phyloP scores from a whole-genome alignment of 2,888 invertebrate species.

The Eutolmus rufibarbis region DNA sequence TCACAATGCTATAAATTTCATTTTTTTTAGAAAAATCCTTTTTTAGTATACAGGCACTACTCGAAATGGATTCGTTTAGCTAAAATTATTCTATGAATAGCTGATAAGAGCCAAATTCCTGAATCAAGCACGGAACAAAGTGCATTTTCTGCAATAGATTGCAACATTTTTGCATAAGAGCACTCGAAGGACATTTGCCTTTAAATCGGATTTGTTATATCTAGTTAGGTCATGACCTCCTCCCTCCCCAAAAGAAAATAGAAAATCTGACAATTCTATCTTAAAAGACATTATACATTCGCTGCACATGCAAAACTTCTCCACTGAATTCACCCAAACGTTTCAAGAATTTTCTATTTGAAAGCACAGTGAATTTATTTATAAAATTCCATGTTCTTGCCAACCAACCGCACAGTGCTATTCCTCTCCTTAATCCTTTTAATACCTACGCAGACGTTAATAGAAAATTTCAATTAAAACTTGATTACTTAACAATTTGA shows the following conservation, averaged over 20 bases:
- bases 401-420: neutral
- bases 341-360: neutral
- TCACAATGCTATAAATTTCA: neutral
- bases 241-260: neutral
- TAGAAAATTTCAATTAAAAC: neutral
- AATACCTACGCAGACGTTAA: neutral
- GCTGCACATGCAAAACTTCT: neutral
- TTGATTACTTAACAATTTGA: neutral
- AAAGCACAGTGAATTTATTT: neutral
- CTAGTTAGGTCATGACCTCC: neutral
- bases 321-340: neutral
- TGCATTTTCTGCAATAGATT: neutral
- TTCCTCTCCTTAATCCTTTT: neutral
- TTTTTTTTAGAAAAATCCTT: neutral
- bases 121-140: neutral
- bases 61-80: neutral
- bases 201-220: neutral
- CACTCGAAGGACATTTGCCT: neutral
- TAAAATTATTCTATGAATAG: neutral
- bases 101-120: neutral
- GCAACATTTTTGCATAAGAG: neutral
- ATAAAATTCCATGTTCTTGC: neutral
- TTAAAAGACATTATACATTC: neutral
- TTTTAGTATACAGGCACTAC: neutral
- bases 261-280: neutral